Evolutionary conservation across 2,797 vertebrate genomes (phyloP), one percentile per base, ranked within the genome.

Genomic region (Poeciliopsis turneri): DNA sequence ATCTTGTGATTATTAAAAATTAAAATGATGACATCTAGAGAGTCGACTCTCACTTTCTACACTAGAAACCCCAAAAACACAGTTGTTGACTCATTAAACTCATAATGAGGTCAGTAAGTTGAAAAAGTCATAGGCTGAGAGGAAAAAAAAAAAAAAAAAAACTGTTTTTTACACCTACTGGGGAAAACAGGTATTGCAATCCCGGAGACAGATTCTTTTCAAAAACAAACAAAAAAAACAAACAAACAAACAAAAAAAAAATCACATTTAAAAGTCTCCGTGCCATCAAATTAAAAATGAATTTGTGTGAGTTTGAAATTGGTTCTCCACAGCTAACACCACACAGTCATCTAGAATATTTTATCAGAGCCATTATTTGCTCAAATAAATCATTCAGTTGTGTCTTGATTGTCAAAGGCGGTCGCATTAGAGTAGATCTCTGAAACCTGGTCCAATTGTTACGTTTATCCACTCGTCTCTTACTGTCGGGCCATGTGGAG

Each of bases 401-500:
- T 75, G 72, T 87, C 49, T 74, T 79, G 80, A 84, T 81, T 84
- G 77, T 80, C 70, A 78, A 73, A 78, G 71, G 82, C 85, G 86
- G 75, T 76, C 76, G 85, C 84, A 77, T 13, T 80, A 86, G 77
- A 84, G 74, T 78, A 69, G 75, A 83, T 82, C 59, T 90, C 81
- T 92, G 87, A 89, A 91, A 85, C 88, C 87, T 80, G 76, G 89
- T 75, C 89, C 89, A 89, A 89, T 89, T 92, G 88, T 79, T 91
- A 82, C 83, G 89, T 92, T 88, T 85, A 77, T 87, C 88, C n/a
- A 46, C n/a, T 43, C 88, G 91, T 87, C 78, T 85, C 88, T 88
- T 85, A 84, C 88, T 91, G 90, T 84, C 90, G 83, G 91, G 90
- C 92, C 90, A 89, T 88, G 92, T 89, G 92, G 88, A 93, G 93